phyloP scores from a whole-genome alignment of 2,797 vertebrate genomes.

The Malacoctenus gilli region DNA sequence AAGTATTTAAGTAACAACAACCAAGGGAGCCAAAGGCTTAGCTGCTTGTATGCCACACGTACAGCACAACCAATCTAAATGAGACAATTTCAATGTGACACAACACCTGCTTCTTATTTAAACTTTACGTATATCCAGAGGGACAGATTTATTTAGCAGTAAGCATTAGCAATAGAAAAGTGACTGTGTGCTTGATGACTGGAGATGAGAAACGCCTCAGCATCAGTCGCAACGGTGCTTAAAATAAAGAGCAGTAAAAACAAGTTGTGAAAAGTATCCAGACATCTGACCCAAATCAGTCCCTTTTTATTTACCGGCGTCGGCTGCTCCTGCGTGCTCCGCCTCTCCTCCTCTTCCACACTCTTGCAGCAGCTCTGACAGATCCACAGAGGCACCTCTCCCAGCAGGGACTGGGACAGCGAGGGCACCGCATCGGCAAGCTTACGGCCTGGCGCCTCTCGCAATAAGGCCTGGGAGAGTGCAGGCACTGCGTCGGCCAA shows the following conservation, averaged over 20 bases:
- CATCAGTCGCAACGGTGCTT: not conserved
- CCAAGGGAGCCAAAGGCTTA: not conserved
- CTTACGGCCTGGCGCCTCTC: constrained; percentile 90
- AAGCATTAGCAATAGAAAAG: constrained; percentile 12
- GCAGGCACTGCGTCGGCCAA: constrained; percentile 88
- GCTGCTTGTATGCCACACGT: not conserved
- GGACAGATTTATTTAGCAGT: not conserved
- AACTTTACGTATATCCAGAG: constrained; percentile 4
- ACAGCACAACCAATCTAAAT: constrained; percentile 10
- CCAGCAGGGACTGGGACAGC: constrained; percentile 95
- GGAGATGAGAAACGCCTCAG: not conserved
- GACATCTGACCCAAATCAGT: constrained; percentile 43
- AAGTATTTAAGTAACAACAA: constrained; percentile 14
- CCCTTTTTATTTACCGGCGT: constrained; percentile 83
- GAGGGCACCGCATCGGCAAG: constrained; percentile 94
- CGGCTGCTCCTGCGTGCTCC: constrained; percentile 90
- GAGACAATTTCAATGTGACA: not conserved
- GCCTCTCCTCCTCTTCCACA: constrained; percentile 96
- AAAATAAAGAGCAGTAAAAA: constrained; percentile 17
- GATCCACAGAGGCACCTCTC: constrained; percentile 98
- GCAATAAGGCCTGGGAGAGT: constrained; percentile 93
- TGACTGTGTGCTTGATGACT: not conserved
- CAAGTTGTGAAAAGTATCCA: constrained; percentile 8
- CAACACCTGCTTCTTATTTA: not conserved
- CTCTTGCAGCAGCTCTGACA: constrained; percentile 98